Evolutionary conservation across 2,113 vertebrate genomes (phyloP).

Genomic region (Thryonomys swinderianus): DNA sequence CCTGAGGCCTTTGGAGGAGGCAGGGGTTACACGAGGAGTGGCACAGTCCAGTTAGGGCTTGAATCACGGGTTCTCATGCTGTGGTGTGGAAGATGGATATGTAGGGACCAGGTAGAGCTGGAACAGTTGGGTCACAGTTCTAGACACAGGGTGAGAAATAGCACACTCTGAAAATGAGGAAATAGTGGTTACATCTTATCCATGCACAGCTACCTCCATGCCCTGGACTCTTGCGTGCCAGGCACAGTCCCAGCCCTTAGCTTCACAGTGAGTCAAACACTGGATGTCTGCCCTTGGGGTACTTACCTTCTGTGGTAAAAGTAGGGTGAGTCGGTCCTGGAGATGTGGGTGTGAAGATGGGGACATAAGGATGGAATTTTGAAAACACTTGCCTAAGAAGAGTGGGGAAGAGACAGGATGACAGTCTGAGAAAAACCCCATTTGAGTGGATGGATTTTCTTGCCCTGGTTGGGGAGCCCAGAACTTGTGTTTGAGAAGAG

Average conservation of each 20-base stretch:
- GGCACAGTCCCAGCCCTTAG: not conserved
- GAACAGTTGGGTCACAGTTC: not conserved
- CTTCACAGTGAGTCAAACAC: not conserved
- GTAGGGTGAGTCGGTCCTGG: not conserved
- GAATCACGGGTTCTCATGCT: not conserved
- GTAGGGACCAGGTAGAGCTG: not conserved
- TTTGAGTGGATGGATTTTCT: not conserved
- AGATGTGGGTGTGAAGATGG: not conserved
- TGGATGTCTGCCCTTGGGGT: too few relatives aligned
- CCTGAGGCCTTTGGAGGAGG: not conserved
- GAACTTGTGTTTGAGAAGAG: not conserved
- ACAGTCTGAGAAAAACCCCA: not conserved
- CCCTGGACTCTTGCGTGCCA: not conserved
- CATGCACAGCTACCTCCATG: too few relatives aligned
- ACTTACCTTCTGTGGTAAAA: not conserved
- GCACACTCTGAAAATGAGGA: not conserved
- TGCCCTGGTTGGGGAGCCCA: not conserved
- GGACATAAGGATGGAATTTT: not conserved
- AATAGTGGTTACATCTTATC: fast-evolving
- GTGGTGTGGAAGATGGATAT: not conserved
- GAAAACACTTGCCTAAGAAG: not conserved
- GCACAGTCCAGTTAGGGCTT: fast-evolving
- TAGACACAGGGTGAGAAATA: not conserved
- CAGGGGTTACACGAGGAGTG: not conserved
- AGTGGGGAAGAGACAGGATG: not conserved